These are phyloP conservation scores for Ectropis crepuscularia DNA, from an alignment of 2,888 invertebrate species.

Conservation along the genomic window DNA sequence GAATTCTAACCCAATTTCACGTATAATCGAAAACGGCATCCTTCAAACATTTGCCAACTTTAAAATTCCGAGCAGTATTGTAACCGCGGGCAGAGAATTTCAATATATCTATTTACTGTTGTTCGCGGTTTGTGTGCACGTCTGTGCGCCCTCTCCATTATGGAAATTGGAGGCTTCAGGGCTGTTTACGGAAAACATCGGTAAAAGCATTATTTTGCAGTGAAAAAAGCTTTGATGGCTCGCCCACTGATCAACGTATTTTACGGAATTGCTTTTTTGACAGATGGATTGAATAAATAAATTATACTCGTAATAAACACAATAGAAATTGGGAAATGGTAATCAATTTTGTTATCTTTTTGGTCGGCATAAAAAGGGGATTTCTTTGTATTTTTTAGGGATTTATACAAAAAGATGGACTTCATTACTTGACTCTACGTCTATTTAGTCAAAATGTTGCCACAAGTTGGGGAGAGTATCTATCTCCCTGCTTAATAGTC, in stretches of 20 bases:
- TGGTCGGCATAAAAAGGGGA: background rate
- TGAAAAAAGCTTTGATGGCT: slow-evolving; percentile 15
- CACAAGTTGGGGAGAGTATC: no score
- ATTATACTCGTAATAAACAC: slow-evolving; percentile 1
- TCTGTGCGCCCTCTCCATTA: slow-evolving; percentile 25
- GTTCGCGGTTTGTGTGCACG: slow-evolving; percentile 15
- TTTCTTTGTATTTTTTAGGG: no score
- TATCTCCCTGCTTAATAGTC: no score
- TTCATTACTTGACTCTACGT: no score
- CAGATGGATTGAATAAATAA: slow-evolving; percentile 7
- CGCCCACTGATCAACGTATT: slow-evolving; percentile 7
- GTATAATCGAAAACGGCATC: no score
- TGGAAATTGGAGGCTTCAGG: slow-evolving; percentile 23
- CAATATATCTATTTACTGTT: slow-evolving; percentile 11
- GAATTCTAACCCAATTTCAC: no score
- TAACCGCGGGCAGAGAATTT: background rate
- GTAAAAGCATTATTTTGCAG: slow-evolving; percentile 25
- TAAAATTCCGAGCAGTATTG: background rate
- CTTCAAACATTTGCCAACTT: background rate
- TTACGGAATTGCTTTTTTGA: slow-evolving; percentile 13
- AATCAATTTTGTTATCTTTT: background rate
- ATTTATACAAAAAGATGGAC: no score
- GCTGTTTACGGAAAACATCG: slow-evolving; percentile 16
- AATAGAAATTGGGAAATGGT: background rate
- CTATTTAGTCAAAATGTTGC: no score